Conservation (phyloP, 2,888 invertebrate genomes). For the Tillus elongatus region DNA sequence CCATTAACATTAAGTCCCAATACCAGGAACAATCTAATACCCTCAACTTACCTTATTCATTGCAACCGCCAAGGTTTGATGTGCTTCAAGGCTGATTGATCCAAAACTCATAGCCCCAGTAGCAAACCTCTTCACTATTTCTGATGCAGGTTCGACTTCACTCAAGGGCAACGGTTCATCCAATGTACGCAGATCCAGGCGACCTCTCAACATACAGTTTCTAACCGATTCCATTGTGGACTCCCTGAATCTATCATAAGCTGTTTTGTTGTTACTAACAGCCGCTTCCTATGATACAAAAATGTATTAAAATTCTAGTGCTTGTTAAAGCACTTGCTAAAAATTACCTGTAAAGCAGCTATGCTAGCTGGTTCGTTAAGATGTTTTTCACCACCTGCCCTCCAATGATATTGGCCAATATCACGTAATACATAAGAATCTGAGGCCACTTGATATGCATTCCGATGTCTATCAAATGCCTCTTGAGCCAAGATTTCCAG, state of each 20-base stretch:
- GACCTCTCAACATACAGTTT: conserved; percentile 85
- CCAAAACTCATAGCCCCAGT: conserved; percentile 56
- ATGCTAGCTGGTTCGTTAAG: conserved; percentile 83
- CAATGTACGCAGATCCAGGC: conserved; percentile 73
- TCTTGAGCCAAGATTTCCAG: conserved; percentile 83
- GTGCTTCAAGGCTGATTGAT: conserved; percentile 93
- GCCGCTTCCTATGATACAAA: conserved; percentile 96
- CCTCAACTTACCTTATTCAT: conserved; percentile 76
- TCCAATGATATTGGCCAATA: conserved; percentile 94
- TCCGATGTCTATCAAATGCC: conserved; percentile 68
- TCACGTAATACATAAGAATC: conserved; percentile 65
- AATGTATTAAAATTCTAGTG: too few relatives aligned
- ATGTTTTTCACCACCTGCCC: conserved; percentile 94
- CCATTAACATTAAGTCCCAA: too few relatives aligned
- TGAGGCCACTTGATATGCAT: conserved; percentile 59
- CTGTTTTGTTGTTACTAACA: conserved; percentile 63
- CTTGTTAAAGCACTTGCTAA: too few relatives aligned
- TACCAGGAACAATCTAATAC: too few relatives aligned
- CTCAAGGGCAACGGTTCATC: conserved; percentile 71
- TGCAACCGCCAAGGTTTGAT: conserved; percentile 87
- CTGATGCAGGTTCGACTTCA: conserved; percentile 87
- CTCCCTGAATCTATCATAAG: conserved; percentile 79
- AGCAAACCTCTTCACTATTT: conserved; percentile 91
- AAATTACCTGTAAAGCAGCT: conserved; percentile 64
- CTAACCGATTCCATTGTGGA: conserved; percentile 79